phyloP scores from a whole-genome alignment of 2,113 vertebrate species.

The Synodontis membranacea region DNA sequence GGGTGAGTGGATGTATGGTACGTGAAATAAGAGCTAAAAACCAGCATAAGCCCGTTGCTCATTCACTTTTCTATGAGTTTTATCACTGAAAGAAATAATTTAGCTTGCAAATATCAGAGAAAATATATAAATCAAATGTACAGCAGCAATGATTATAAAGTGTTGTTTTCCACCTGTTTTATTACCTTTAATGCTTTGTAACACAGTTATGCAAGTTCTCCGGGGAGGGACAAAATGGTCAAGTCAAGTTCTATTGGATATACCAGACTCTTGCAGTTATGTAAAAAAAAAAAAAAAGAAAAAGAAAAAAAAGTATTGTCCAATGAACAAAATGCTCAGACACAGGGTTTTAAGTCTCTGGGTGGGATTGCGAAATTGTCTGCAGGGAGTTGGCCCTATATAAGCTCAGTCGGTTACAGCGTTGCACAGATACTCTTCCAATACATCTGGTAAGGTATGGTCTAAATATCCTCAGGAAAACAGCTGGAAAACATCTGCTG shows the following conservation, averaged over 20 bases:
- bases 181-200: constrained; percentile 1
- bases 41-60: neutral
- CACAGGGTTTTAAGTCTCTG: neutral
- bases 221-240: neutral
- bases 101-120: neutral
- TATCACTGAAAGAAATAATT: neutral
- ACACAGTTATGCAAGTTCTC: constrained; percentile 40
- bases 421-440: constrained; percentile 49
- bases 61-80: neutral
- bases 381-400: constrained; percentile 56
- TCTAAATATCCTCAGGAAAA: neutral
- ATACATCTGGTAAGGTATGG: constrained; percentile 51
- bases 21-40: neutral
- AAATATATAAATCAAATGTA: neutral
- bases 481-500: constrained; percentile 3
- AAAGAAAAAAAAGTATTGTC: constrained; percentile 59
- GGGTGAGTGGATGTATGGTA: neutral
- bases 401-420: constrained; percentile 58
- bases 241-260: constrained; percentile 35
- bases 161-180: constrained; percentile 36
- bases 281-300: constrained; percentile 66
- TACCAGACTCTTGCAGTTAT: constrained; percentile 55
- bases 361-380: constrained; percentile 63
- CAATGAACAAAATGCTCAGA: constrained; percentile 57
- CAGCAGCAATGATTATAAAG: neutral